phyloP scores from a whole-genome alignment of 2,113 vertebrate species.

The Brienomyrus longianalis region DNA sequence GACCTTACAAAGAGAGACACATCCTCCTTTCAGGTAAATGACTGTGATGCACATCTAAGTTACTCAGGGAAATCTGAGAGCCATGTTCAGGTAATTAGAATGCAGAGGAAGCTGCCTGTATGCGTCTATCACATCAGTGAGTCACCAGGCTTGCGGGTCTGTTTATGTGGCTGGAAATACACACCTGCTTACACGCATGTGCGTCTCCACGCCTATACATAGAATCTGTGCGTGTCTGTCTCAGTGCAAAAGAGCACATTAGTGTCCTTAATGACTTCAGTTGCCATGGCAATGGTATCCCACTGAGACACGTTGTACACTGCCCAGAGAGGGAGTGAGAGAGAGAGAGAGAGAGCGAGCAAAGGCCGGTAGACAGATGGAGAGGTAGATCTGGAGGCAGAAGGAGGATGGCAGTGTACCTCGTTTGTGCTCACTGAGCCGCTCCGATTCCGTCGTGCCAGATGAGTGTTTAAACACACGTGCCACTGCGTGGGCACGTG shows the following conservation, averaged over 20 bases:
- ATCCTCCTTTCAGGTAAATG: not conserved
- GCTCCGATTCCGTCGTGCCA: not conserved
- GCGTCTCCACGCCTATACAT: not conserved
- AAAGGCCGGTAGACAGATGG: not conserved
- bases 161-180: not conserved
- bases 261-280: conserved; percentile 60
- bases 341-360: not conserved
- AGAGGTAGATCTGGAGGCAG: not conserved
- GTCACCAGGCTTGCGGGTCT: not conserved
- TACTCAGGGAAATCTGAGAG: not conserved
- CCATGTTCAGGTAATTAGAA: not conserved
- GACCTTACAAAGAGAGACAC: not conserved
- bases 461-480: not conserved
- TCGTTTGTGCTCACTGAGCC: not conserved
- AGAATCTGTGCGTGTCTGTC: not conserved
- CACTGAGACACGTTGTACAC: conserved; percentile 46
- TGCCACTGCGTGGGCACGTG: not conserved
- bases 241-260: conserved; percentile 37
- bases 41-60: not conserved
- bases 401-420: not conserved
- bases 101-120: not conserved
- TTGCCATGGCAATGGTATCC: conserved; percentile 65
- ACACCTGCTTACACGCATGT: not conserved
- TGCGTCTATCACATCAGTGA: not conserved
- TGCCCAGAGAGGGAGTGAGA: conserved; percentile 23